A percentile compares a stretch with the other conserved stretches of the same genome.
These are phyloP conservation scores for Chaenogobius annularis DNA, from an alignment of 2,113 vertebrate genomes.

Conservation along the genomic window DNA sequence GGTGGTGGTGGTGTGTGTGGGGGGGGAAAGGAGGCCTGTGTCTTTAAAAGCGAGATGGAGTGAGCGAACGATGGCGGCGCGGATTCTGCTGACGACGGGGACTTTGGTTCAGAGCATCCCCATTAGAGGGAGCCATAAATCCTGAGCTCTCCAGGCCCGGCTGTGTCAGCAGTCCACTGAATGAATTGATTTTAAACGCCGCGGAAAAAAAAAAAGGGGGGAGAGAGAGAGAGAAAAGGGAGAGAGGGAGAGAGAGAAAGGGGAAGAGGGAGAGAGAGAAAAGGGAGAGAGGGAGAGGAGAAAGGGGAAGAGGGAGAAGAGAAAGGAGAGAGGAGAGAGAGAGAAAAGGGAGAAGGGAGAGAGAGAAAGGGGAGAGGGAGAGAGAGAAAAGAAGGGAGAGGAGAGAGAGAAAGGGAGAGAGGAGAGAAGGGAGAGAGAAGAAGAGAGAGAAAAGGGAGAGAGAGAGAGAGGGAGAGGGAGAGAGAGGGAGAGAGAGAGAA, in stretches of 20 bases:
- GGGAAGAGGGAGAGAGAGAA: constrained; percentile 18
- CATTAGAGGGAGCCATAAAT: constrained; percentile 86
- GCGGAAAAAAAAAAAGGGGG: constrained; percentile 40
- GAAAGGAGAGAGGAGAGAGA: too few species aligned
- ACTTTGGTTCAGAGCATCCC: constrained; percentile 78
- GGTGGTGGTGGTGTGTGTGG: too few species aligned
- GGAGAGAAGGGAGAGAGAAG: background rate
- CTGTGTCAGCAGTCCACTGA: constrained; percentile 78
- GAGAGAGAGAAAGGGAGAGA: too few species aligned
- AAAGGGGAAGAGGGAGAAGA: too few species aligned
- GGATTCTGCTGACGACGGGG: constrained; percentile 84
- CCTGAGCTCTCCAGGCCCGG: constrained; percentile 73
- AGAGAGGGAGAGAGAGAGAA: constrained; percentile 24
- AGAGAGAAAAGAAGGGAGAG: too few species aligned
- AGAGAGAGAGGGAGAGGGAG: too few species aligned
- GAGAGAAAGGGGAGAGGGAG: too few species aligned
- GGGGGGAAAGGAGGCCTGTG: constrained; percentile 58
- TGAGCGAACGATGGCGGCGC: constrained; percentile 59
- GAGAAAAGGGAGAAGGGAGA: too few species aligned
- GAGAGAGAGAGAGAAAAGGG: constrained; percentile 22
- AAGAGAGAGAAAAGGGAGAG: constrained; percentile 36
- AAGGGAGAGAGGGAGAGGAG: too few species aligned
- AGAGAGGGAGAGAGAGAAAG: constrained; percentile 23
- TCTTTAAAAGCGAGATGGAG: constrained; percentile 72
- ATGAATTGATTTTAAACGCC: constrained; percentile 80